These are phyloP conservation scores for Apamea anceps DNA, from an alignment of 2,888 invertebrate genomes.

Conservation along the genomic window DNA sequence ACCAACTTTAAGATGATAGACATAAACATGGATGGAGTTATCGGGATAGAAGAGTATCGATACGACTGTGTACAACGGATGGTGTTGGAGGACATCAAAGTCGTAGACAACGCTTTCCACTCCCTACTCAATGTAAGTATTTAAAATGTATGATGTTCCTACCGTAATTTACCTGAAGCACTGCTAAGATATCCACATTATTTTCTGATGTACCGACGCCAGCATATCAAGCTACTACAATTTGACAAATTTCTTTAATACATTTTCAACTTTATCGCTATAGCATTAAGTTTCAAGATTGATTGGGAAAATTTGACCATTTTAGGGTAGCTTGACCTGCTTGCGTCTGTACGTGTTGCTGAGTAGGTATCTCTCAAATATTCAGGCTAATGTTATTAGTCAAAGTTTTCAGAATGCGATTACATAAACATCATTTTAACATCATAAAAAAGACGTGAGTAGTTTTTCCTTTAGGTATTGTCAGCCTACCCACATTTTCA, in stretches of 20 bases:
- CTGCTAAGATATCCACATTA: not conserved
- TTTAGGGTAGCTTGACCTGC: too few relatives aligned
- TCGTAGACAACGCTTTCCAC: conserved; percentile 94
- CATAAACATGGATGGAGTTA: conserved; percentile 94
- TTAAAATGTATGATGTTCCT: not conserved
- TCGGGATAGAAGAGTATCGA: conserved; percentile 95
- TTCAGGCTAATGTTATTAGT: not conserved
- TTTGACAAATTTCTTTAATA: too few relatives aligned
- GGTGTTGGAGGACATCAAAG: conserved; percentile 93
- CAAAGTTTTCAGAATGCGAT: not conserved
- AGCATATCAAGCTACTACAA: too few relatives aligned
- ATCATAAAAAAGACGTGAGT: not conserved
- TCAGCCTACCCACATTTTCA: not conserved
- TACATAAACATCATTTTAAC: not conserved
- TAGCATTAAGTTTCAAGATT: too few relatives aligned
- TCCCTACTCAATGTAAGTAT: conserved; percentile 93
- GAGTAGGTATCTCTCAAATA: not conserved
- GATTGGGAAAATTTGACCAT: too few relatives aligned
- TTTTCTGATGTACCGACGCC: not conserved
- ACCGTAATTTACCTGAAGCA: not conserved
- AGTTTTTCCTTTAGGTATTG: not conserved
- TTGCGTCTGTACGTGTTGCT: not conserved
- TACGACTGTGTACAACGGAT: conserved; percentile 95
- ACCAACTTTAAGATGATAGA: conserved; percentile 95
- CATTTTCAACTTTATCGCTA: too few relatives aligned